Base-by-base conservation (phyloP, 2,888 invertebrate species). In the Keiferia lycopersicella region DNA sequence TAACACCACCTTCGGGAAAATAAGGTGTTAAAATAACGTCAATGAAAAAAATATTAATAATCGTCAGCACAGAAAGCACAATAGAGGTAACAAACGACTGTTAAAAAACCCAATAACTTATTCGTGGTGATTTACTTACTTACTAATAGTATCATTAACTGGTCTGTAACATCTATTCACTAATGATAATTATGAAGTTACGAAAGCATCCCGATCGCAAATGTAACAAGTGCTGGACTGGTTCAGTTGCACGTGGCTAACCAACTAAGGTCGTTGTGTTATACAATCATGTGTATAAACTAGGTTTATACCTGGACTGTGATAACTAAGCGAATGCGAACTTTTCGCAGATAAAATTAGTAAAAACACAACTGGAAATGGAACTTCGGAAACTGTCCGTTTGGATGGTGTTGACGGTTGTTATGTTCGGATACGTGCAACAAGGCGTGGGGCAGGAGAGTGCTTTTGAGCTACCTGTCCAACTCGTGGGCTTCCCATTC, bases 401-500 rank as follows among this genome's bases (percentile, higher is more conserved):
- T 48, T 85, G 84, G 85, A 78, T 72, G 65, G 63, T 88, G 56
- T 34, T 89, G 8, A 80, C 82, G 26, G 71, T 89, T 62, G 66
- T 90, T 64, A 68, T 89, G 67, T 80, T 88, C 53, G 83, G 88
- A 78, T 84, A 83, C 69, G 64, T 83, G 22, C 78, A 79, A 77
- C 84, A 87, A 73, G 82, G 87, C 12, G 77, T 80, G 0, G 75
- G 84, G 14, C 78, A 87, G 67, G 74, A 85, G 64, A 65, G 80
- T 6, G 74, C 78, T 2, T 85, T 85, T n/a, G 69, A 96, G 73
- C 80, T 96, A 64, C 97, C 97, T 3, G 96, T 97, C 16, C 96
- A 97, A 80, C 86, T 97, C 61, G 92, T 97, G 62, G 97, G 97
- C 48, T 97, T 97, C 80, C 97, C 97, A 3, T 94, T 96, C 67